Evolutionary conservation across 2,888 invertebrate genomes (phyloP).

Genomic region (Bhutanitis thaidina): DNA sequence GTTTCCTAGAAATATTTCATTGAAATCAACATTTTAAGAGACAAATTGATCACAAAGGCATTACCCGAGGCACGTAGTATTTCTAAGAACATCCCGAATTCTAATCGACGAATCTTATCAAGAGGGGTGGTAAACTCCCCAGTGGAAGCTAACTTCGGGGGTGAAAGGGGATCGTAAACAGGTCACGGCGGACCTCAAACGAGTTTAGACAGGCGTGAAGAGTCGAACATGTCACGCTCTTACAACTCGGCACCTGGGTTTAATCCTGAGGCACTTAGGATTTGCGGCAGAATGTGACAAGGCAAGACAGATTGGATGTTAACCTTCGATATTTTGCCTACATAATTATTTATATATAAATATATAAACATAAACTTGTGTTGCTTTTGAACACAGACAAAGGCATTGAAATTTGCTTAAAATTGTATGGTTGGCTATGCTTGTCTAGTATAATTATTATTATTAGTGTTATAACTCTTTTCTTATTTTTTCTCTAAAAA

Average conservation of each 20-base stretch:
- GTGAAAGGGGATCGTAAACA: slow-evolving; percentile 31
- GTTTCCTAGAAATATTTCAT: not conserved
- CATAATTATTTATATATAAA: not conserved
- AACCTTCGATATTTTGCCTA: slow-evolving; percentile 14
- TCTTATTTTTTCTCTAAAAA: too few relatives aligned
- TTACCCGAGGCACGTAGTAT: slow-evolving; percentile 9
- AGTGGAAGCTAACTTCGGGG: slow-evolving; percentile 25
- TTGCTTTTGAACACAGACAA: too few relatives aligned
- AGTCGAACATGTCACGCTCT: slow-evolving; percentile 59
- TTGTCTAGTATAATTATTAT: too few relatives aligned
- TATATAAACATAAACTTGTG: too few relatives aligned
- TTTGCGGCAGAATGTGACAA: slow-evolving; percentile 36
- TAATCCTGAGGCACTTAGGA: slow-evolving; percentile 64
- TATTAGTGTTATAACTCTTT: too few relatives aligned
- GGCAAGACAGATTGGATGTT: slow-evolving; percentile 25
- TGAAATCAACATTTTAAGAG: not conserved
- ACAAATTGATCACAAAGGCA: slow-evolving; percentile 11
- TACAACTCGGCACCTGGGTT: slow-evolving; percentile 48
- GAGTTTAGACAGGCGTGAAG: slow-evolving; percentile 67
- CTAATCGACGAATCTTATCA: slow-evolving; percentile 48
- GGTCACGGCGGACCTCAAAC: slow-evolving; percentile 41
- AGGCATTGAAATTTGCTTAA: too few relatives aligned
- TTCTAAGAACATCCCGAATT: slow-evolving; percentile 24
- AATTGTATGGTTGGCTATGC: too few relatives aligned
- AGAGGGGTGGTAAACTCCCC: slow-evolving; percentile 35